These are phyloP conservation scores for Polypedilum vanderplanki DNA, from an alignment of 1,140 invertebrate species.

Conservation along the genomic window DNA sequence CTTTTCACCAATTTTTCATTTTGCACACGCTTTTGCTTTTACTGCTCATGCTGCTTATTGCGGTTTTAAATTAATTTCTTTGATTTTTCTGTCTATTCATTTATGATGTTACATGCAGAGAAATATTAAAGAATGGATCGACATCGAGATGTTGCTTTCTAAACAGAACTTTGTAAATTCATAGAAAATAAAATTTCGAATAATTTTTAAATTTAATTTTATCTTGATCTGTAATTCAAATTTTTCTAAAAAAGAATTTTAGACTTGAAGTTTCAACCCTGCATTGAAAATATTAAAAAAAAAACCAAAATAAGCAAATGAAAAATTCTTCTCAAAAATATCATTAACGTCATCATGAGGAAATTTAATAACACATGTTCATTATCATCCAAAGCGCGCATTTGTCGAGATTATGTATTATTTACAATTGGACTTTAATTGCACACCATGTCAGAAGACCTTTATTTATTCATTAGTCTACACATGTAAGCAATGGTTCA, in stretches of 20 bases:
- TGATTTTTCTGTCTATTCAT: no score
- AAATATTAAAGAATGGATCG: no score
- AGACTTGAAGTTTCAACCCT: not conserved
- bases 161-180: no score
- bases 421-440: slow-evolving; percentile 28
- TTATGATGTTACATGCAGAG: no score
- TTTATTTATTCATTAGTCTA: no score
- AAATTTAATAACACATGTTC: not conserved
- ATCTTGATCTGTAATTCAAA: not conserved
- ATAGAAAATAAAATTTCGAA: no score
- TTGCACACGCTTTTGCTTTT: not conserved
- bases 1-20: slow-evolving; percentile 26
- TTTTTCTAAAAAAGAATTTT: no score
- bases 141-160: no score
- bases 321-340: not conserved
- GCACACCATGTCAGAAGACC: not conserved
- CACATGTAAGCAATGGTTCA: no score
- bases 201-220: no score
- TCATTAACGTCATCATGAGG: not conserved
- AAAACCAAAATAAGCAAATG: not conserved
- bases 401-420: slow-evolving; percentile 19
- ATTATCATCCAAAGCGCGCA: not conserved
- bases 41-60: not conserved
- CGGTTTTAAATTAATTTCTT: no score
- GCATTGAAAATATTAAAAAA: no score